Evolutionary conservation across 2,113 vertebrate species (phyloP), one percentile per base, ranked within the genome.

Genomic region (Odobenus rosmarus): DNA sequence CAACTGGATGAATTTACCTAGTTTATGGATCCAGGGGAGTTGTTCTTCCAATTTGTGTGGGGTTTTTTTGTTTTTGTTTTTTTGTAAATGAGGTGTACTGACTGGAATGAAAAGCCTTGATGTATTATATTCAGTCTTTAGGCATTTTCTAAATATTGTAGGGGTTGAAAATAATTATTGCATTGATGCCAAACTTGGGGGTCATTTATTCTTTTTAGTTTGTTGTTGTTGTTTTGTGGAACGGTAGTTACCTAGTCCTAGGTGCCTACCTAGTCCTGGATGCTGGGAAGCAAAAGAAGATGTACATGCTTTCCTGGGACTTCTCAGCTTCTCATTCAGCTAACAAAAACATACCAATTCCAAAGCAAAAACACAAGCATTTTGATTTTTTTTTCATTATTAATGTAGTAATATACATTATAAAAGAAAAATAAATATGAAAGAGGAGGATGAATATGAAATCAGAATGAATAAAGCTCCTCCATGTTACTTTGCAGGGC

Each of bases 121-220:
- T 51, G 24, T 88, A 10, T 71, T 85, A 16, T 74, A 59, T 42
- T 51, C 42, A 57, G 2, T 80, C 57, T 71, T 80, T 15, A 96
- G 69, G 83, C 49, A 74, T 91, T 87, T 90, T 85, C 33, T 69
- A 69, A 77, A 88, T 59, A 85, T 90, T 42, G 24, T 84, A 82
- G 72, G 28, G 13, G 10, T 59, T 87, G 79, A 89, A 87, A 61
- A 79, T 53, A 93, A 28, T 72, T 84, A 90, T 2, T 81, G 10
- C 31, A 80, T 6, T 61, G 33, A 79, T 89, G 55, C 31, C 59
- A 61, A 14, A 26, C 71, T 86, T 72, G 4, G 46, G 96, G 24
- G 36, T 88, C 72, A 55, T 89, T 90, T 95, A 64, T 82, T 96
- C 57, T 92, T 96, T 93, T 28, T 28, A 77, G 51, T 33, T 82